Conservation (phyloP, 2,888 invertebrate genomes). For the Calliphora vomitoria region DNA sequence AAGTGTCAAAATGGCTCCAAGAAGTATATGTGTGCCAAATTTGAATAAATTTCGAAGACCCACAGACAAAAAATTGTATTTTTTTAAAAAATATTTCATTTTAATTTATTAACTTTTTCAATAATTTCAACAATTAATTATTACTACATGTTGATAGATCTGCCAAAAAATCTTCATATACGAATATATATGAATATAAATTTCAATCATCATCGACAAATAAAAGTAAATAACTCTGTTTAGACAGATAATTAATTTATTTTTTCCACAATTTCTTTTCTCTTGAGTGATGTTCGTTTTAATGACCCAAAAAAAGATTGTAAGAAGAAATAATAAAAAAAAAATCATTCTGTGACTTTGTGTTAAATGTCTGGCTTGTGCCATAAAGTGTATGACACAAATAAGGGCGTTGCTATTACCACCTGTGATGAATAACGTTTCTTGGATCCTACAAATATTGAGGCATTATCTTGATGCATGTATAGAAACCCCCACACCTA, state of each 20-base stretch:
- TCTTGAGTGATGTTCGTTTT: constrained; percentile 53
- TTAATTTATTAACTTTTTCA: too few species aligned
- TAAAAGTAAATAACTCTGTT: constrained; percentile 16
- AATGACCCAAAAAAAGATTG: constrained; percentile 33
- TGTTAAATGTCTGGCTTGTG: constrained; percentile 65
- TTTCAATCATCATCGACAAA: neutral
- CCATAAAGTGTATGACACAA: constrained; percentile 71
- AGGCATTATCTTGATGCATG: constrained; percentile 10
- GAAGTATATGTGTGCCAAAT: too few species aligned
- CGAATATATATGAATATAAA: neutral
- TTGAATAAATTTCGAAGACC: too few species aligned
- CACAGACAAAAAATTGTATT: too few species aligned
- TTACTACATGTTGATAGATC: neutral
- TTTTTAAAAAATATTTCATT: too few species aligned
- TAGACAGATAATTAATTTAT: constrained; percentile 44
- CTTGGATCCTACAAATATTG: constrained; percentile 23
- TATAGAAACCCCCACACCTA: constrained; percentile 32
- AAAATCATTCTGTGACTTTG: constrained; percentile 32
- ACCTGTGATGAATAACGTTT: constrained; percentile 73
- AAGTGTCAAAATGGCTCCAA: too few species aligned
- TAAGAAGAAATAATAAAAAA: constrained; percentile 6
- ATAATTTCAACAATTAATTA: constrained; percentile 3
- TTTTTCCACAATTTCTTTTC: constrained; percentile 53
- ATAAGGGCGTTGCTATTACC: constrained; percentile 73
- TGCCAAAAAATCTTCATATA: constrained; percentile 13